Percentiles rank a stretch among this genome's conserved stretches.
Conservation (phyloP, 2,113 vertebrate genomes). For the Salminus brasiliensis region DNA sequence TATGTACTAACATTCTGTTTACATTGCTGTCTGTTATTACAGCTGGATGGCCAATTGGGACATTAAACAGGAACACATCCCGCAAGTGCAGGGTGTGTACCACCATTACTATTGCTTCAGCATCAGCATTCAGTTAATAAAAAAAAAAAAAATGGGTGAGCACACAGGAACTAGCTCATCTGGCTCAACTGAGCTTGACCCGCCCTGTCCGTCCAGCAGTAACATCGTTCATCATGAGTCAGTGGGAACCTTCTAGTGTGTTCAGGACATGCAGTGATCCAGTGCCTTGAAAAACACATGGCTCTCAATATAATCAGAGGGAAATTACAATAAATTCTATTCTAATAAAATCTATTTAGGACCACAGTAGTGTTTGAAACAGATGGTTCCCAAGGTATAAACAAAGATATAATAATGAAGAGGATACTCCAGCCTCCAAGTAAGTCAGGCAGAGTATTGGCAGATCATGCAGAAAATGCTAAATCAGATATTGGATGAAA, state of each 20-base stretch:
- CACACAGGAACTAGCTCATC: constrained; percentile 37
- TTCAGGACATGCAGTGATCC: not conserved
- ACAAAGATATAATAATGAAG: not conserved
- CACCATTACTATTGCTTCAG: constrained; percentile 10
- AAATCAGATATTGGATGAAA: no score
- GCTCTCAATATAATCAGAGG: not conserved
- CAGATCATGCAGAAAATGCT: no score
- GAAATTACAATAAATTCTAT: not conserved
- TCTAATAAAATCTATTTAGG: not conserved
- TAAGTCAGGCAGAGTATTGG: no score
- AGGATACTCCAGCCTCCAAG: constrained; percentile 12
- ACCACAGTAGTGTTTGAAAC: constrained; percentile 4
- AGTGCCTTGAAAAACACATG: not conserved
- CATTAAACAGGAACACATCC: constrained; percentile 5
- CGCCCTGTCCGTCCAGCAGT: constrained; percentile 22
- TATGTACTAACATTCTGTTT: not conserved
- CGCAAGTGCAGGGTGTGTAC: constrained; percentile 32
- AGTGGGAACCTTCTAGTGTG: not conserved
- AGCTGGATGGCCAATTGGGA: constrained; percentile 20
- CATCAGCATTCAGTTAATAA: constrained; percentile 20
- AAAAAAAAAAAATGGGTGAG: constrained; percentile 23
- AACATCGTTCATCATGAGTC: not conserved
- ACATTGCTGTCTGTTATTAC: constrained; percentile 25
- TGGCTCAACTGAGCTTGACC: not conserved
- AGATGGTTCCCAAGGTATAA: constrained; percentile 10